Conservation (phyloP, 2,888 invertebrate species). For the Alitta virens region DNA sequence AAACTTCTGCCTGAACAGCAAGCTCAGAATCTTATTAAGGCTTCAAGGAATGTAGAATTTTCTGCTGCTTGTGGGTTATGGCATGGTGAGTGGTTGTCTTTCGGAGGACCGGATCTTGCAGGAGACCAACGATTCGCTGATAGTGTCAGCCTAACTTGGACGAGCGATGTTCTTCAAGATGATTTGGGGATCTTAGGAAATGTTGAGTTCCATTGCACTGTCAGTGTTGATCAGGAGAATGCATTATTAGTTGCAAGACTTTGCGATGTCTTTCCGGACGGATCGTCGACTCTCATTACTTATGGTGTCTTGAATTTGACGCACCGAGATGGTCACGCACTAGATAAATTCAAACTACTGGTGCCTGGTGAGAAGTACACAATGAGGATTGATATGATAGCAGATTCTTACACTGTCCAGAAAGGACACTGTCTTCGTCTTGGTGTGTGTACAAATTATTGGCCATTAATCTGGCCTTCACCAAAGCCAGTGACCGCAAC, state of each 20-base stretch:
- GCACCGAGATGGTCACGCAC: constrained; percentile 12
- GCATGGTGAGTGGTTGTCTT: constrained; percentile 10
- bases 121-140: constrained; percentile 10
- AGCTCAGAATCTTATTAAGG: too few species aligned
- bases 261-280: constrained; percentile 16
- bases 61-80: not conserved
- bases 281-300: constrained; percentile 11
- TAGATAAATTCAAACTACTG: not conserved
- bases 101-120: not conserved
- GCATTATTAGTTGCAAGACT: constrained; percentile 4
- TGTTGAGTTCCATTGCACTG: not conserved
- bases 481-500: not conserved
- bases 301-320: constrained; percentile 15
- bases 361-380: constrained; percentile 7
- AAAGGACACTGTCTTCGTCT: constrained; percentile 3
- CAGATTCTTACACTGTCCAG: constrained; percentile 3
- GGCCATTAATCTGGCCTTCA: constrained; percentile 11
- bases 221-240: not conserved
- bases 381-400: constrained; percentile 1
- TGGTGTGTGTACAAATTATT: constrained; percentile 4
- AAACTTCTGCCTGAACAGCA: too few species aligned
- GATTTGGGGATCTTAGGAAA: constrained; percentile 8
- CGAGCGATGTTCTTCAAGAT: not conserved
- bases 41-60: not conserved
- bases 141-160: constrained; percentile 5